Base-by-base conservation (phyloP, 1,140 invertebrate genomes). In the Sitobion miscanthi region DNA sequence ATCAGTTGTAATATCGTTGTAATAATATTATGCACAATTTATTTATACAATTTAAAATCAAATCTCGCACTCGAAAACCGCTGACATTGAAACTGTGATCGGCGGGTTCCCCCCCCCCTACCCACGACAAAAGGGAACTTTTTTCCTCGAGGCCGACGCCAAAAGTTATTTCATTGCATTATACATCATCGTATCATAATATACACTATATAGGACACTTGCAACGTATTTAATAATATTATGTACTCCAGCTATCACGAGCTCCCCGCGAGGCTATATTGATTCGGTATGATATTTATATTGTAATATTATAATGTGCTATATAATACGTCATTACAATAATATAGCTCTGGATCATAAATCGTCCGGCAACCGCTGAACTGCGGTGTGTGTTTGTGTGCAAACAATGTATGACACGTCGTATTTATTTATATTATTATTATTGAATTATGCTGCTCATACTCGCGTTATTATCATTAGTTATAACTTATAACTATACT, bases 261-360 rank as follows among this genome's bases (percentile, higher is more conserved):
- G 62, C 62, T 0, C 62, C 62, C 62, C 62, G 30, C 62, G 62
- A 69, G 62, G 62, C 62, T 77, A 77, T 77, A 77, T 77, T 77
- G 62, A 77, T 77, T 77, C 62, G 62, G 62, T 77, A 30, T 77
- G 62, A 77, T 77, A 77, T 77, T 77, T n/a, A 77, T 77, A 42
- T 42, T 42, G 62, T n/a, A n/a, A 77, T 77, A 77, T 77, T 77
- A n/a, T 77, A 62, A 30, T 62, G 30, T 62, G 8, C 57, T 69
- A 77, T 77, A 54, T 54, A 54, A 54, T 77, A 35, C 62, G 14
- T 77, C 30, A 77, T 77, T 77, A 77, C 62, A 77, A 77, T 77
- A n/a, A n/a, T 77, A n/a, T n/a, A 14, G 1, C 62, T 77, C 30
- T 85, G 23, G 38, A 85, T 85, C 42, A 85, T 85, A 85, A 85